Evolutionary conservation across 2,113 vertebrate genomes (phyloP), one percentile per base, ranked within the genome.

Genomic region (Uropsilus gracilis): DNA sequence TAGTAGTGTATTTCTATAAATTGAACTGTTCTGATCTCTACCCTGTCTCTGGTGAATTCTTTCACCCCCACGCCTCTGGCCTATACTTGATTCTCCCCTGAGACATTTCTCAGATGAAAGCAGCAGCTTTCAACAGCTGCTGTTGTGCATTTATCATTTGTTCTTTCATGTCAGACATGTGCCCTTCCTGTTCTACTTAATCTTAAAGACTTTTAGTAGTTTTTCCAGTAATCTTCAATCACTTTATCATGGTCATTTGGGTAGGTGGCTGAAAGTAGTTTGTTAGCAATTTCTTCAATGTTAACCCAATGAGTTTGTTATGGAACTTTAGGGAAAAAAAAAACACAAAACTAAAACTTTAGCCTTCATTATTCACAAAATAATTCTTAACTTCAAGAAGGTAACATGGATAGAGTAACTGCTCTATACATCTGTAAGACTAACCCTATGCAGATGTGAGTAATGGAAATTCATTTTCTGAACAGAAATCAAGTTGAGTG

Each of bases 311-410:
- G 64, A 68, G 85, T 72, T 95, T 93, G 94, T 66, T 94, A 91
- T 95, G 68, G 68, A 8, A 22, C n/a, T 90, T 92, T 82, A 92
- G 26, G 32, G 50, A 69, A 71, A 84, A 44, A 77, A 92, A n/a
- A n/a, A n/a, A n/a, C n/a, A n/a, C n/a, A n/a, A n/a, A n/a, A n/a
- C n/a, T n/a, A n/a, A n/a, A n/a, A n/a, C n/a, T 89, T 50, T 92
- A 50, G 68, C 5, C 64, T 94, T 14, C 32, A 61, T 95, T 97
- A 92, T 37, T 94, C 87, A 96, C 75, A 76, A 91, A 93, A 48
- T 89, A 44, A 59, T 83, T 76, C 39, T 97, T 69, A 94, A 26
- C 83, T 68, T 50, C 14, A 80, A 69, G 39, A 66, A 73, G 28
- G 9, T n/a, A 34, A 34, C 1, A 37, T 44, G 59, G 55, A 13